Percentiles rank a stretch among this genome's conserved stretches.
These are phyloP conservation scores for Acholoe squamosa DNA, from an alignment of 2,888 invertebrate genomes.

Conservation along the genomic window DNA sequence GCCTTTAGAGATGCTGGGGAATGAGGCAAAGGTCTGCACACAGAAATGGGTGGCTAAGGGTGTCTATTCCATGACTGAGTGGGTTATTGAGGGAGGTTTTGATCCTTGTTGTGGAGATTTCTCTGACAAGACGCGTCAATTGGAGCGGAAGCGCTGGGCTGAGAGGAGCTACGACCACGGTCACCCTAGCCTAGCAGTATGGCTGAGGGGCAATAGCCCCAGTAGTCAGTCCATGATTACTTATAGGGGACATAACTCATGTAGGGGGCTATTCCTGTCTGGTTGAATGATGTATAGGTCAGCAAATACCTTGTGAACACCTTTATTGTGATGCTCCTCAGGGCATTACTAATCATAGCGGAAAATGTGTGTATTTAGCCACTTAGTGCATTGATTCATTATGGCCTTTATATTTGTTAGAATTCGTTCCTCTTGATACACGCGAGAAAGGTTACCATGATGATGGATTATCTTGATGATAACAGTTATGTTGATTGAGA, in stretches of 20 bases:
- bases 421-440: no score
- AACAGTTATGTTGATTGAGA: no score
- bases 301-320: no score
- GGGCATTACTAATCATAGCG: no score
- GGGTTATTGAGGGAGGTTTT: conserved; percentile 35
- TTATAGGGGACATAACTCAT: background rate
- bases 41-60: background rate
- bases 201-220: background rate
- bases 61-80: conserved; percentile 12
- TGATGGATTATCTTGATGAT: no score
- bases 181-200: background rate
- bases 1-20: background rate
- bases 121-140: conserved; percentile 43
- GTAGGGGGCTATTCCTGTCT: no score
- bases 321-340: no score
- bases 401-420: no score
- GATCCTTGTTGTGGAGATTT: conserved; percentile 25
- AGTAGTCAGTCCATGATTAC: background rate
- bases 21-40: background rate
- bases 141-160: background rate
- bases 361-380: no score
- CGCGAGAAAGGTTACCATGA: no score
- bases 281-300: no score
- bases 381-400: no score
- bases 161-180: background rate